Base-by-base conservation (phyloP, 2,888 invertebrate species). In the Phengaris alcon region DNA sequence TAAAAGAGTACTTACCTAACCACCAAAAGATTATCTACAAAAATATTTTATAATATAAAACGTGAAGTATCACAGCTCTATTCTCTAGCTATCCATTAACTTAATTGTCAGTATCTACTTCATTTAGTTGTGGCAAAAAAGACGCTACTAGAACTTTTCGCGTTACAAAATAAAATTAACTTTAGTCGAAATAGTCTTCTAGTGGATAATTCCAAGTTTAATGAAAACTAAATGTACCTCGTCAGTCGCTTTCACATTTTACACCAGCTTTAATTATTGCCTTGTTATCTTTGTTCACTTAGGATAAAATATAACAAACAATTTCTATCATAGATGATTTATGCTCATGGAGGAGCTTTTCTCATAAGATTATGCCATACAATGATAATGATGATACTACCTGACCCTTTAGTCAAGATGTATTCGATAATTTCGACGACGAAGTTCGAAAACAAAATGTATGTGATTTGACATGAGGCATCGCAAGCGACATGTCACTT, bases 81-180 rank as follows among this genome's bases (percentile, higher is more conserved):
- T 13, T 46, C 52, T 52, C 35, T 35, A 52, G 52, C 51, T 54
- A 52, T 72, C 35, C 54, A 70, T 51, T 70, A 70, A 15, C 72
- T 51, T 54, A 72, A 72, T 72, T 72, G 72, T n/a, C 54, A 6
- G 72, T 35, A 13, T 22, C 35, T 35, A 35, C 4, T 70, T 52
- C 22, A 70, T 54, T 54, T 13, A 13, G 70, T 54, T 72, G 54
- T 22, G 52, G 72, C 15, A 12, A 10, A 72, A 54, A 52, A 72
- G 22, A 54, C 8, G 51, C 51, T 70, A 52, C 51, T 51, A 15
- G 52, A 70, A 70, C 70, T 22, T 52, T 54, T 54, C 1, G 1
- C 35, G 22, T 64, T 54, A 22, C 13, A 10, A 35, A 35, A 72
- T 22, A 72, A 72, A 52, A 22, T 22, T 3, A 72, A 22, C 22